Conservation (phyloP, 2,888 invertebrate species). For the Meloe dianella region DNA sequence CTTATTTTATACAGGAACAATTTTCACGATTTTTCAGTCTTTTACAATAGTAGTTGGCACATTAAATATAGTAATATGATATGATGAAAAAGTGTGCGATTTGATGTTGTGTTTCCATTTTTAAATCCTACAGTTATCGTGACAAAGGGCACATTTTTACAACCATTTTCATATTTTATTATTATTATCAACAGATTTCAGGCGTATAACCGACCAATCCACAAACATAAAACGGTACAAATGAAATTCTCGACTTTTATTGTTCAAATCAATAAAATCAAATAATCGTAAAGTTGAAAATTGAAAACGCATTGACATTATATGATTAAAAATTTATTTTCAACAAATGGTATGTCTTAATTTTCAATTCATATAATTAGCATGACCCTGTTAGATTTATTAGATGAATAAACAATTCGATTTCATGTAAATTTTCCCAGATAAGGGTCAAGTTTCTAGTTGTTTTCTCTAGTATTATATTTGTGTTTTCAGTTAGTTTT, state of each 20-base stretch:
- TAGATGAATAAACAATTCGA: not conserved
- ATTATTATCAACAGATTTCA: constrained; percentile 13
- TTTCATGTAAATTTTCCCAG: not conserved
- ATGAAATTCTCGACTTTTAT: constrained; percentile 6
- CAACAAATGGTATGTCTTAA: not conserved
- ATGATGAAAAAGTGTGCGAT: not conserved
- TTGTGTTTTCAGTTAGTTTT: not conserved
- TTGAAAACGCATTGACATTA: not conserved
- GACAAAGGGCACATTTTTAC: not conserved
- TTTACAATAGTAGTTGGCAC: not conserved
- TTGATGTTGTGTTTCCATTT: too few species aligned
- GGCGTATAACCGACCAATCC: not conserved
- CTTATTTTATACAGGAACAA: not conserved
- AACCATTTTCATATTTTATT: not conserved
- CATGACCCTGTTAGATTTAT: too few species aligned
- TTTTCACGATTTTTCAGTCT: not conserved
- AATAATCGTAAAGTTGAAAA: not conserved
- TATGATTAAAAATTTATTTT: constrained; percentile 1
- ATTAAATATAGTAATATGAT: not conserved
- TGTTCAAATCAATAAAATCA: constrained; percentile 3
- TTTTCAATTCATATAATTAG: not conserved
- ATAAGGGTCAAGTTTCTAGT: not conserved
- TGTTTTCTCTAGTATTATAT: not conserved
- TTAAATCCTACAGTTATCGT: not conserved
- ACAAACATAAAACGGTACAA: not conserved